A percentile compares a stretch with the other conserved stretches of the same genome.
Evolutionary conservation across 2,888 invertebrate species (phyloP).

Genomic region (Petrolisthes cinctipes): DNA sequence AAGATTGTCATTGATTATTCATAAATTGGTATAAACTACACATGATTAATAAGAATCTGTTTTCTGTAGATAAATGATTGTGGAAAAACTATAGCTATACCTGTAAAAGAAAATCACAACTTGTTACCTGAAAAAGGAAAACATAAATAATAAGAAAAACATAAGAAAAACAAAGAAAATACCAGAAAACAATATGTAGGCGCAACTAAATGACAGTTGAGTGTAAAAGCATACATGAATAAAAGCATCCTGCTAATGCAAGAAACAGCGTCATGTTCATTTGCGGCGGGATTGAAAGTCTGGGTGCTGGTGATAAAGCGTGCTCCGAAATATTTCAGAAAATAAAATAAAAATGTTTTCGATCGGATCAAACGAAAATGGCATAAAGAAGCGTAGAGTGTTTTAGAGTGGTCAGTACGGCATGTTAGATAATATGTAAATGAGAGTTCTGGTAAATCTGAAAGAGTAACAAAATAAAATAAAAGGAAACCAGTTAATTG

Average conservation of each 20-base stretch:
- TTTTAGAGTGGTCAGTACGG: neutral
- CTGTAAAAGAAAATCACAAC: neutral
- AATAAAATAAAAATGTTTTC: neutral
- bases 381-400: neutral
- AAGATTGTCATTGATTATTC: too few species aligned
- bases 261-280: neutral
- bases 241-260: neutral
- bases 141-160: neutral
- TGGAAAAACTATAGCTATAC: neutral
- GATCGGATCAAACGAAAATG: neutral
- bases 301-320: neutral
- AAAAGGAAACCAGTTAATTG: neutral
- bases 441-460: neutral
- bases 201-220: neutral
- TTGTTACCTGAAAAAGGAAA: slow-evolving; percentile 18
- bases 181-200: neutral
- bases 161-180: neutral
- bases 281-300: neutral
- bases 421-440: slow-evolving; percentile 4
- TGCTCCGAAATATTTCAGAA: neutral
- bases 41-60: too few species aligned
- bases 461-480: neutral
- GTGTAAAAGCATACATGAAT: neutral
- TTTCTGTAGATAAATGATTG: neutral
- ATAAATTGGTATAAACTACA: too few species aligned